Evolutionary conservation across 2,888 invertebrate genomes (phyloP), one percentile per base, ranked within the genome.

Genomic region (Agriopis marginaria): DNA sequence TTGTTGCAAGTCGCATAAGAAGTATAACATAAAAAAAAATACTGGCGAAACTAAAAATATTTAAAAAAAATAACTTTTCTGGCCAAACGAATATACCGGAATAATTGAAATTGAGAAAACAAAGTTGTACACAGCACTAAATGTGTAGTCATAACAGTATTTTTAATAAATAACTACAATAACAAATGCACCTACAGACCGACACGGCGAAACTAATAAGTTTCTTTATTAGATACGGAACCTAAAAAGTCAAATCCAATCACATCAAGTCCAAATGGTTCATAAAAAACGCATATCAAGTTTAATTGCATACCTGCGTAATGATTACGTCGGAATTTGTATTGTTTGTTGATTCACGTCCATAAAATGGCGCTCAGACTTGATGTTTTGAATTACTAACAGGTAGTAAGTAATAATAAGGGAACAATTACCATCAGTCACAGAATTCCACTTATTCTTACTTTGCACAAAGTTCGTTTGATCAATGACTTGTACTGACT

Each of bases 271-370:
- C 32, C 39, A 32, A 32, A 32, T 0, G 6, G 11, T 39, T 51
- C 32, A 53, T 53, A 39, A 39, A 32, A 32, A 53, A 32, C 6
- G 9, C 53, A 39, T 53, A 53, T 32, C 32, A 12, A 32, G 11
- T 50, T 44, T 14, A 64, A 49, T 63, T 39, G 63, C 58, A 12
- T 45, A 11, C 58, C 44, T 23, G 3, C 58, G 32, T 32, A 39
- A 53, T 39, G 17, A 42, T 42, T 42, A n/a, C 55, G n/a, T 42
- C 40, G 55, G 10, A 8, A 44, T 45, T 45, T 42, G 14, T 11
- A 44, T 58, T 42, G 58, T 58, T 44, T 23, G 55, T 42, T 14
- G 55, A n/a, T 56, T 56, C 55, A 8, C 58, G 44, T 11, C 7
- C 45, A 17, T 45, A 8, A 17, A n/a, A 23, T 44, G 7, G 45